Percentiles rank a stretch among this genome's conserved stretches.
These are phyloP conservation scores for Corythornis madagascariensis DNA, from an alignment of 2,113 vertebrate species.

Conservation along the genomic window DNA sequence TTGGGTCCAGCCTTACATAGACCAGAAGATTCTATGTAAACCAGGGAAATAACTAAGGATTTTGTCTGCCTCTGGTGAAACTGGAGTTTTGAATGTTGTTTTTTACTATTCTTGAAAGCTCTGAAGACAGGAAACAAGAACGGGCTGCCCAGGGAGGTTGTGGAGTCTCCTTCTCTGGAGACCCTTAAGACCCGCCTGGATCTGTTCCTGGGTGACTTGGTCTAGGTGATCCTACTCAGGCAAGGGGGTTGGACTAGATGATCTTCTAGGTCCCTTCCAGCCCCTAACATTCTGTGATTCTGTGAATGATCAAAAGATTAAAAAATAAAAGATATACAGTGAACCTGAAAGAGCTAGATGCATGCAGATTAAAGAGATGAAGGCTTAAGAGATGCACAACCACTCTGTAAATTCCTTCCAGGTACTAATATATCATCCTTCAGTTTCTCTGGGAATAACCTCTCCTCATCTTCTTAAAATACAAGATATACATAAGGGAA, in stretches of 20 bases:
- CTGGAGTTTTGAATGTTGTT: background rate
- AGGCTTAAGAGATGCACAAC: background rate
- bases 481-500: background rate
- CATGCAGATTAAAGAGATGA: background rate
- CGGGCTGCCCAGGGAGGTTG: too few relatives aligned
- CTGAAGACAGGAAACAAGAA: background rate
- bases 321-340: background rate
- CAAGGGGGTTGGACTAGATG: too few relatives aligned
- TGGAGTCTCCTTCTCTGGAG: too few relatives aligned
- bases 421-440: background rate
- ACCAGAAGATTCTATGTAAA: background rate
- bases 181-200: too few relatives aligned
- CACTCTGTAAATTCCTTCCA: background rate
- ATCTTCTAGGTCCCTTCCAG: too few relatives aligned
- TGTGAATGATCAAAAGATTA: background rate
- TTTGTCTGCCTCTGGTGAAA: background rate
- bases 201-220: too few relatives aligned
- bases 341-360: background rate
- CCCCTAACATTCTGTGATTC: too few relatives aligned
- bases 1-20: background rate
- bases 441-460: background rate
- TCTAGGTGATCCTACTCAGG: too few relatives aligned
- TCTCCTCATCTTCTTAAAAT: background rate
- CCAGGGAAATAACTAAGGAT: background rate
- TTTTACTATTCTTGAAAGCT: background rate